Evolutionary conservation across 2,888 invertebrate species (phyloP), one percentile per base, ranked within the genome.

Genomic region (Falcaria lacertinaria): DNA sequence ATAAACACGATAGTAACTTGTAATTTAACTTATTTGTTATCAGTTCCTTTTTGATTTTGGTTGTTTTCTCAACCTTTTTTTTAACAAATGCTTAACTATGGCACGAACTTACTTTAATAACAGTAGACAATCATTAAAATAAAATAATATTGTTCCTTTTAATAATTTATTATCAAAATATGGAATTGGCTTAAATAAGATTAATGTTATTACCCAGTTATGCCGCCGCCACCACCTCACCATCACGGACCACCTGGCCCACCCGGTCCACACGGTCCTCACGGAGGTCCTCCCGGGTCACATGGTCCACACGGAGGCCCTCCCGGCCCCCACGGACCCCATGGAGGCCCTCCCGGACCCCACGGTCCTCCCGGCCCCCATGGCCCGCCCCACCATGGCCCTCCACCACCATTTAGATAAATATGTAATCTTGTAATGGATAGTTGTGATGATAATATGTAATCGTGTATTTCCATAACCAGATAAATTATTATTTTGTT

Each of bases 171-270:
- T n/a, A n/a, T n/a, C n/a, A n/a, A n/a, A n/a, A n/a, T n/a, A n/a
- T n/a, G n/a, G n/a, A n/a, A n/a, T n/a, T n/a, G n/a, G n/a, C n/a
- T n/a, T n/a, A n/a, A n/a, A n/a, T n/a, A n/a, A n/a, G n/a, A n/a
- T n/a, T n/a, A n/a, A n/a, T n/a, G 25, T 41, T 39, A 3, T 41
- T 32, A 59, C 55, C 16, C 40, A 69, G 72, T 28, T 16, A 71
- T 71, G 69, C 55, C 64, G 1, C 60, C 65, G 14, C 68, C 66
- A 19, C 68, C 44, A 5, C 41, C 34, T 6, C 37, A 33, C 16
- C 39, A 33, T 33, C 42, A 42, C 28, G 33, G 42, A 14, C 45
- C 47, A n/a, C 52, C 42, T 32, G 36, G 36, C 3, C 42, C 36
- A 1, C 41, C 13, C 7, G 39, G 42, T 7, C 45, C 42, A 22